Base-by-base conservation (phyloP, 2,888 invertebrate genomes). In the Andrena fulva region DNA sequence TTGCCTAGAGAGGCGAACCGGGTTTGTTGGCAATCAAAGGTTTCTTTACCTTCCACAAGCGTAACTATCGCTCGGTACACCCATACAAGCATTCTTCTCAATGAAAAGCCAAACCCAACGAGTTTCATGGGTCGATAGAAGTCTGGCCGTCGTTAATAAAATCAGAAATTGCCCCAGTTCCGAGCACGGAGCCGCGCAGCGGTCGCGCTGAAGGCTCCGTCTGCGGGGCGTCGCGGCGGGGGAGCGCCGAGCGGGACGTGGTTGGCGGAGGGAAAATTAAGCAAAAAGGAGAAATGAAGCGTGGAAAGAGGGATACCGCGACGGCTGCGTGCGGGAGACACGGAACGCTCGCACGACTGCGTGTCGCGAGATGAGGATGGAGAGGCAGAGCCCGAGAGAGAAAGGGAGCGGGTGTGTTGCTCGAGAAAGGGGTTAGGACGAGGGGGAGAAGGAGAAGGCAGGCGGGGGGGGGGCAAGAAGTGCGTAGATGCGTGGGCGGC, bases 401-500 rank as follows among this genome's bases (percentile, higher is more conserved):
- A 42, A 42, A 42, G 42, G 42, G 42, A 42, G 16, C 42, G 42
- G 42, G 42, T 42, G 42, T 42, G 42, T 42, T 42, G 70, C 2
- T 6, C 35, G 48, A 12, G 62, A 60, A 76, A 71, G 60, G 72
- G 68, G 71, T 16, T 63, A 50, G 16, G 54, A 24, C 10, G 56
- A 56, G 16, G 24, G 52, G 7, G n/a, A 5, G 27, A 27, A 48
- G 20, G 62, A 24, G 67, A 48, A n/a, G 42, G 56, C 42, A 42
- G 5, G 29, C 2, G 35, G 35, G 42, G 35, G 42, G 69, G 82
- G 76, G 71, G 78, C 24, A 33, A 77, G 77, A 78, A 84, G 82
- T 86, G 85, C 82, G 77, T 77, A 85, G 84, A 86, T 84, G 91
- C 90, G 91, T 90, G 91, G 91, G 90, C 87, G 90, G 80, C 84